Conservation (phyloP, 2,797 vertebrate species). For the Hippocampus kuda region DNA sequence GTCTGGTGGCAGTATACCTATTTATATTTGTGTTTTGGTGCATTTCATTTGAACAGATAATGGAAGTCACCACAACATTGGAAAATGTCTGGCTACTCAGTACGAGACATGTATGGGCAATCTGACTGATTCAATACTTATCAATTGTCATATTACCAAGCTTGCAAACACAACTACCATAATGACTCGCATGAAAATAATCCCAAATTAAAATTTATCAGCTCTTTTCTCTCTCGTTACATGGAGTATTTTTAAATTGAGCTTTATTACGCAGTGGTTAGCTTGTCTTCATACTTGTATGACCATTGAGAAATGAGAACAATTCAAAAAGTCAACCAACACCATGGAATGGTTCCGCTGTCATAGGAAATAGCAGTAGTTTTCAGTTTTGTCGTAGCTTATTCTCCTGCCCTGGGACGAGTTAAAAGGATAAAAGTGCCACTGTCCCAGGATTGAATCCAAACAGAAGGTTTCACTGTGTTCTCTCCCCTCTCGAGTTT, state of each 20-base stretch:
- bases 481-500: conserved; percentile 26
- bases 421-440: conserved; percentile 14
- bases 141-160: background rate
- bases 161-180: background rate
- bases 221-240: background rate
- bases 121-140: background rate
- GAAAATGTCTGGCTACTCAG: background rate
- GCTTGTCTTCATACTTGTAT: background rate
- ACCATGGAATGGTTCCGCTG: background rate
- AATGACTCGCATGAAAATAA: background rate
- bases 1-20: background rate
- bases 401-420: conserved; percentile 11
- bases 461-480: conserved; percentile 7
- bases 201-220: background rate
- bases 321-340: background rate
- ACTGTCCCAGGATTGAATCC: conserved; percentile 15
- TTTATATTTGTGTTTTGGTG: conserved; percentile 1
- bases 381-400: conserved; percentile 7
- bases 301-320: background rate
- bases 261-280: background rate
- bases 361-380: conserved; percentile 4
- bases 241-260: background rate
- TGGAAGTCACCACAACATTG: background rate
- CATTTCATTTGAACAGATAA: background rate
- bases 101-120: background rate